These are phyloP conservation scores for Epirrhoe tristata DNA, from an alignment of 2,888 invertebrate species.

Conservation along the genomic window DNA sequence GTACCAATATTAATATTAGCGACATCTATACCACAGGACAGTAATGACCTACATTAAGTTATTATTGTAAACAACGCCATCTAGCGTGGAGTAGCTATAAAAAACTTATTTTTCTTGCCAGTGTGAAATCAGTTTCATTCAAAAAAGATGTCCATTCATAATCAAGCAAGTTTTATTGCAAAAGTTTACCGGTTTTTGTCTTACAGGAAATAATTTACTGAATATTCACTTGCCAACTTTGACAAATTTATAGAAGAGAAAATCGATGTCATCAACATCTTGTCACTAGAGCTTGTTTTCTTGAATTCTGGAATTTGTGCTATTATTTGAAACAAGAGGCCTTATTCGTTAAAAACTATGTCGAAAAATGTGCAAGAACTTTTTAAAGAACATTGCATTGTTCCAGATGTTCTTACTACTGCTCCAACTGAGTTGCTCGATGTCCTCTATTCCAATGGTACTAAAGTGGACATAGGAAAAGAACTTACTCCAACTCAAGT, in stretches of 20 bases:
- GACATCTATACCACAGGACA: no score
- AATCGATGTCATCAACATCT: no score
- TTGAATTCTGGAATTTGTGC: neutral
- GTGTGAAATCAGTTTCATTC: no score
- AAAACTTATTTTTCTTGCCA: neutral
- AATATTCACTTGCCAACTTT: no score
- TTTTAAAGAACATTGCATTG: constrained; percentile 82
- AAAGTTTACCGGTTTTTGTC: no score
- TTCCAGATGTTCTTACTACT: constrained; percentile 88
- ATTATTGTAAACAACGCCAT: neutral
- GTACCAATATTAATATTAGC: no score
- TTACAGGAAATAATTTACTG: no score
- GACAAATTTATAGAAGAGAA: no score
- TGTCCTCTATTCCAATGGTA: constrained; percentile 81
- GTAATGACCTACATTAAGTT: no score
- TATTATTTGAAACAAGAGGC: neutral
- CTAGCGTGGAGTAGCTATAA: constrained; percentile 15
- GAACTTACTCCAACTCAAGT: constrained; percentile 90
- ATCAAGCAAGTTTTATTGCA: no score
- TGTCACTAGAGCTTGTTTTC: neutral
- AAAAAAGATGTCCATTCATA: no score
- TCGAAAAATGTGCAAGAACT: constrained; percentile 58
- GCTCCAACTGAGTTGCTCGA: constrained; percentile 82
- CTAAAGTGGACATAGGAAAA: constrained; percentile 86
- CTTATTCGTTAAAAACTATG: constrained; percentile 48